Evolutionary conservation across 1,140 invertebrate species (phyloP), one percentile per base, ranked within the genome.

Genomic region (Drosophila ohnishii): DNA sequence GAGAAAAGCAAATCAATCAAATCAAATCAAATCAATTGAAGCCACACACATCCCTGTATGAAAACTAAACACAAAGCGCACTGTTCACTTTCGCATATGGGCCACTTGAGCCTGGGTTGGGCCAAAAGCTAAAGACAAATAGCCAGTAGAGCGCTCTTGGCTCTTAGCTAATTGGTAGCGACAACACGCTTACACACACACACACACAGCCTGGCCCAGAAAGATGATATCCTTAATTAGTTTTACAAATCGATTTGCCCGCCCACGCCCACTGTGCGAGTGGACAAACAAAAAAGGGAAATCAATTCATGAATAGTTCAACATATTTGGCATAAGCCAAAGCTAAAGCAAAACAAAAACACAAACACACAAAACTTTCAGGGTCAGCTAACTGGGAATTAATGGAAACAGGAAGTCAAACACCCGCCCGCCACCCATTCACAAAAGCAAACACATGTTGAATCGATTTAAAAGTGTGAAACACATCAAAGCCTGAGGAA

Each of bases 11-110:
- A 84, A 85, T 80, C 81, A 86, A 81, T 77, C 74, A 76, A 77
- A 60, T 76, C 63, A 81, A 77, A 78, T 71, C 67, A 85, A 80
- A 75, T 75, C 79, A 74, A 74, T 61, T 63, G 69, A 80, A 59
- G 50, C 60, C 67, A 32, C 60, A 42, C 70, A 75, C 51, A 22
- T 35, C 32, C 13, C 8, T 56, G 75, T 51, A 75, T 35, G 47
- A 57, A 85, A 76, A 63, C 42, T 67, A 86, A 78, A 28, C 59
- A 64, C 30, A 71, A 14, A 47, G 28, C 40, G 35, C 25, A 35
- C 30, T 44, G 61, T 30, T 35, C 62, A 39, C 22, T 71, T 69
- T 58, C 25, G 30, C 14, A 57, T 58, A 67, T 55, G 25, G 37
- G 25, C 34, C 64, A 25, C 39, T 25, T 30, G 22, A 59, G 57